Conservation (phyloP, 2,888 invertebrate species). For the Drosophila paramelanica region DNA sequence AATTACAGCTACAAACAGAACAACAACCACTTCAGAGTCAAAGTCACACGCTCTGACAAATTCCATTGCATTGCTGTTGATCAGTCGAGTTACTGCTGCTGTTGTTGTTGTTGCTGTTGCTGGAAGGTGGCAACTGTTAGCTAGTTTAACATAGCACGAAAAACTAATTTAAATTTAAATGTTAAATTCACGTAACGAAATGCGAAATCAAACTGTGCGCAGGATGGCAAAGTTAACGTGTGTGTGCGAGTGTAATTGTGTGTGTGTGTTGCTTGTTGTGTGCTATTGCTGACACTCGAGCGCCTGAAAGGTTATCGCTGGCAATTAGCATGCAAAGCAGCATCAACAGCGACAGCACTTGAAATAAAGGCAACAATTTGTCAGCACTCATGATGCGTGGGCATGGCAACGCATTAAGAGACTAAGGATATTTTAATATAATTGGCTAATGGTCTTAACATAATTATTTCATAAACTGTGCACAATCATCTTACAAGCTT, state of each 20-base stretch:
- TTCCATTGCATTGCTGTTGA: slow-evolving; percentile 43
- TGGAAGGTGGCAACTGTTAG: slow-evolving; percentile 58
- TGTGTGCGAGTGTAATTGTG: slow-evolving; percentile 14
- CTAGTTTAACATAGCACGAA: slow-evolving; percentile 72
- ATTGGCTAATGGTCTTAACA: neutral
- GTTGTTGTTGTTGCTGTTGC: slow-evolving; percentile 10
- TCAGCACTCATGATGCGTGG: neutral
- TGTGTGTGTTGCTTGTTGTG: slow-evolving; percentile 25
- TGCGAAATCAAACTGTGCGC: slow-evolving; percentile 53
- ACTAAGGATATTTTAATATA: no score
- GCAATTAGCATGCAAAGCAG: slow-evolving; percentile 64
- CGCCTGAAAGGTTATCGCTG: slow-evolving; percentile 61
- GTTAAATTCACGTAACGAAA: slow-evolving; percentile 73
- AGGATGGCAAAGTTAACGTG: slow-evolving; percentile 32
- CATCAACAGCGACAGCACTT: slow-evolving; percentile 20
- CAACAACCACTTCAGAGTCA: slow-evolving; percentile 19
- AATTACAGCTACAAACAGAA: slow-evolving; percentile 1
- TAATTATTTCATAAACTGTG: neutral
- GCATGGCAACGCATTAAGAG: neutral
- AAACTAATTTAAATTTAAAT: slow-evolving; percentile 83
- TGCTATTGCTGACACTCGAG: slow-evolving; percentile 54
- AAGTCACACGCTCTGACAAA: slow-evolving; percentile 64
- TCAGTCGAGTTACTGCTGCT: slow-evolving; percentile 20
- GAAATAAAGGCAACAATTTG: slow-evolving; percentile 27
- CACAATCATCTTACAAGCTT: no score